These are phyloP conservation scores for Ctenosaura bakeri DNA, from an alignment of 2,797 vertebrate species.

Conservation along the genomic window DNA sequence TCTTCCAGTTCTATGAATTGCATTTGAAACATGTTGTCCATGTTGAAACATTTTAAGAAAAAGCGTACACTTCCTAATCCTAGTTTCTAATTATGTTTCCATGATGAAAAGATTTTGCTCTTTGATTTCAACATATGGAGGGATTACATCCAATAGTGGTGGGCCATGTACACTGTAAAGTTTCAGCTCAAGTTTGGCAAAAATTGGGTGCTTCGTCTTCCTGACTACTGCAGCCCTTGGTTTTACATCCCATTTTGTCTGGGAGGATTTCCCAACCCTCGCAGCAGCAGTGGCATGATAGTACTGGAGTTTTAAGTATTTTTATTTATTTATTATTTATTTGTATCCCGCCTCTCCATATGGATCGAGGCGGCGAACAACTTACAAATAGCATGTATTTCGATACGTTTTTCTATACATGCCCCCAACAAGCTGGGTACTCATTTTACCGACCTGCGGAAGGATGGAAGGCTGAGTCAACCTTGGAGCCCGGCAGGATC, in stretches of 20 bases:
- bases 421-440: no score
- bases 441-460: no score
- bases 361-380: no score
- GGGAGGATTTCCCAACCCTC: neutral
- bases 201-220: neutral
- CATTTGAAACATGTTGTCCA: constrained; percentile 15
- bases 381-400: no score
- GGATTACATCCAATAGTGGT: no score
- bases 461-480: no score
- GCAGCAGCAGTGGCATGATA: neutral
- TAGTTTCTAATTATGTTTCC: neutral
- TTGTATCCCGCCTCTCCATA: no score
- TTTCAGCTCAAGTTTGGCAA: neutral
- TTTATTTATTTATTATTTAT: no score
- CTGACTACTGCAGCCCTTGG: neutral
- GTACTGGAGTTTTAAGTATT: neutral
- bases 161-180: neutral
- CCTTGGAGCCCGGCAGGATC: no score
- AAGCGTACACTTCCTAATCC: neutral
- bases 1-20: neutral
- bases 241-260: neutral
- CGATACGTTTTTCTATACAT: no score
- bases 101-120: neutral
- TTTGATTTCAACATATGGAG: neutral
- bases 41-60: constrained; percentile 7